These are phyloP conservation scores for Turdus rufiventris DNA, from an alignment of 2,113 vertebrate species.

Conservation along the genomic window DNA sequence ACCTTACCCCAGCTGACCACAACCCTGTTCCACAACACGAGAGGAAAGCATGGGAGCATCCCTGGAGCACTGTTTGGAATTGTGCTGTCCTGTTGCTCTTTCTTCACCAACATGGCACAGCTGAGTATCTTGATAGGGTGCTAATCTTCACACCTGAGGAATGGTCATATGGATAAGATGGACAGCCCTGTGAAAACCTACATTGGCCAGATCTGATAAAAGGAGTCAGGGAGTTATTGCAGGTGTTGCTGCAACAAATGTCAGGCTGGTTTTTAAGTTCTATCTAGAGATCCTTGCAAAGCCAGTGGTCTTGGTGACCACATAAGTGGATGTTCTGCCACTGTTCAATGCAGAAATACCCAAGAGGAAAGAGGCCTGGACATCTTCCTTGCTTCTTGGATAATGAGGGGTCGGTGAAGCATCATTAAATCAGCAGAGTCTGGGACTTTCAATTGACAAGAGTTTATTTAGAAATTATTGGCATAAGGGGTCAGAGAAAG, in stretches of 20 bases:
- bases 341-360: neutral
- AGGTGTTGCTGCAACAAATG: neutral
- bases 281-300: neutral
- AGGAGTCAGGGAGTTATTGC: neutral
- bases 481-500: neutral
- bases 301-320: neutral
- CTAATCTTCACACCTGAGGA: neutral
- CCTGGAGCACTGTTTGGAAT: neutral
- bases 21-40: accelerated
- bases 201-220: neutral
- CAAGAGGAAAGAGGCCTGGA: neutral
- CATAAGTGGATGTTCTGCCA: accelerated
- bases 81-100: neutral
- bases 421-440: neutral
- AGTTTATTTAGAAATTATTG: neutral
- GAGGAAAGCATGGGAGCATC: neutral
- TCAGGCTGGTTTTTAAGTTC: neutral
- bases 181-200: neutral
- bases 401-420: neutral
- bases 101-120: neutral
- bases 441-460: neutral
- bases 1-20: accelerated
- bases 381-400: neutral
- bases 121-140: neutral
- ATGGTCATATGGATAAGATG: accelerated